Evolutionary conservation across 2,888 invertebrate genomes (phyloP).

Genomic region (Aphidoletes aphidimyza): DNA sequence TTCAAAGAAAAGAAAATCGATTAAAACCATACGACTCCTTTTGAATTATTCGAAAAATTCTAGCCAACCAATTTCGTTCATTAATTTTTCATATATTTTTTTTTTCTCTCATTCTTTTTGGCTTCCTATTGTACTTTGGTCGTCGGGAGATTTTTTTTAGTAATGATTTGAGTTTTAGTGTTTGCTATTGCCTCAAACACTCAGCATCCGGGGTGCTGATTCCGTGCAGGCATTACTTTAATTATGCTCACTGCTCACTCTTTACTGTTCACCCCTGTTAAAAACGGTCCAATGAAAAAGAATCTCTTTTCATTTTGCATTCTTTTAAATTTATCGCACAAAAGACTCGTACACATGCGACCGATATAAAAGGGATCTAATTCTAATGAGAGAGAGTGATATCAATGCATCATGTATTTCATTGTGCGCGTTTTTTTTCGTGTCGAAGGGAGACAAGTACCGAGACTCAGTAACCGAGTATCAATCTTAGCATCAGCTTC

Average conservation of each 20-base stretch:
- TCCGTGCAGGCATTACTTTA: conserved; percentile 14
- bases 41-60: background rate
- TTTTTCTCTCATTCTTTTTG: background rate
- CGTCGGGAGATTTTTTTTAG: background rate
- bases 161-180: conserved; percentile 16
- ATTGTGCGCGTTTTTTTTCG: background rate
- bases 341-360: background rate
- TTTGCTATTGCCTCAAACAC: background rate
- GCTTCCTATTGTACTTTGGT: conserved; percentile 7
- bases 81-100: background rate
- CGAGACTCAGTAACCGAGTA: background rate
- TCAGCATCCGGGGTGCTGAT: no score
- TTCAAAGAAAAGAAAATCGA: no score
- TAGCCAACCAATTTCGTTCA: background rate
- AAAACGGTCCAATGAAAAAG: background rate
- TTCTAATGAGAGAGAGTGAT: conserved; percentile 53
- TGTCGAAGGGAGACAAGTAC: conserved; percentile 4
- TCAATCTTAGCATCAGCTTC: no score
- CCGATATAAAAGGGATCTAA: conserved; percentile 35
- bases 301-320: background rate
- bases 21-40: background rate
- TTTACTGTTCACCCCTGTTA: conserved; percentile 52
- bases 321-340: background rate
- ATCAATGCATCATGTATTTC: conserved; percentile 41
- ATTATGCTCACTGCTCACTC: no score